A percentile compares a stretch with the other conserved stretches of the same genome.
These are phyloP conservation scores for Scaptomyza flava DNA, from an alignment of 2,888 invertebrate species.

Conservation along the genomic window DNA sequence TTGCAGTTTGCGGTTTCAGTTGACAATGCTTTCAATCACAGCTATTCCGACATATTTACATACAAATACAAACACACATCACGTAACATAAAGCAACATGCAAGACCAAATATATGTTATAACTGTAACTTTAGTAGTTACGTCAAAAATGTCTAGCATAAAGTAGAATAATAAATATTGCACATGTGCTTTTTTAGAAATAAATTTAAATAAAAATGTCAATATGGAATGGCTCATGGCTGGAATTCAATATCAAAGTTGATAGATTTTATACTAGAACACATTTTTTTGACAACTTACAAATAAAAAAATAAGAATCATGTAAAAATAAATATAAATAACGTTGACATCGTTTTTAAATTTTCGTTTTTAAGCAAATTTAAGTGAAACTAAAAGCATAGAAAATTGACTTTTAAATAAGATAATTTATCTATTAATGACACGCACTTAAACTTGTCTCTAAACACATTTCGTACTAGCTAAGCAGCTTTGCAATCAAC, in stretches of 20 bases:
- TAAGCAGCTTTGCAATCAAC: slow-evolving; percentile 6
- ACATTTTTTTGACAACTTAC: background rate
- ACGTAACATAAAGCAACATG: background rate
- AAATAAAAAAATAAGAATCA: background rate
- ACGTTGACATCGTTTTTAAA: no score
- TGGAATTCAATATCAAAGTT: background rate
- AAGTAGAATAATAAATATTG: background rate
- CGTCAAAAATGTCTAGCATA: background rate
- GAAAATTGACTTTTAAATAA: background rate
- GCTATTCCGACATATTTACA: background rate
- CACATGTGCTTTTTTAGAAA: background rate
- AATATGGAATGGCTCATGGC: background rate
- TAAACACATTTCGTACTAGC: background rate
- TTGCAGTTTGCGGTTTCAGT: slow-evolving; percentile 9
- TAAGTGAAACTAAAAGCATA: background rate
- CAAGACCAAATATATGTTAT: background rate
- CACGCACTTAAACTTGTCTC: slow-evolving; percentile 25
- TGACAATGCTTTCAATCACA: slow-evolving; percentile 20
- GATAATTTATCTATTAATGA: slow-evolving; percentile 2
- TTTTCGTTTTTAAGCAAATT: slow-evolving; percentile 1
- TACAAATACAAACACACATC: background rate
- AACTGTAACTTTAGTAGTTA: slow-evolving; percentile 1
- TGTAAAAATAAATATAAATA: background rate
- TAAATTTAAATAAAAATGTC: background rate
- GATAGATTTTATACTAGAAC: background rate